A percentile compares a stretch with the other conserved stretches of the same genome.
Evolutionary conservation across 2,797 vertebrate genomes (phyloP).

Genomic region (Anableps anableps): DNA sequence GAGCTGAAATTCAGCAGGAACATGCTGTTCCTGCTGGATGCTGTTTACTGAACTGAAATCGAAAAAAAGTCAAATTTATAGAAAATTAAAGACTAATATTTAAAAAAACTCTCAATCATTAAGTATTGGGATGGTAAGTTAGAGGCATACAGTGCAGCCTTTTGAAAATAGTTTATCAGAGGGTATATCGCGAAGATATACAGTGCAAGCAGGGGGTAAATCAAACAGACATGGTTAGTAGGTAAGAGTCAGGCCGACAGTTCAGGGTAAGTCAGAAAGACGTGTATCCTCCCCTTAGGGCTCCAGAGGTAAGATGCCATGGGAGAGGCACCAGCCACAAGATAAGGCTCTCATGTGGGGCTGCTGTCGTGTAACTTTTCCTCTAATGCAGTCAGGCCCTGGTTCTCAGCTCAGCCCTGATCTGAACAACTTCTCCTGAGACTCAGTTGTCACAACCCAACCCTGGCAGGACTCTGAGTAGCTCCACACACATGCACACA

Average conservation of each 20-base stretch:
- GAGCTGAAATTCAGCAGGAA: neutral
- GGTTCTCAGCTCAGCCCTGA: constrained; percentile 79
- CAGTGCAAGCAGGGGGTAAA: constrained; percentile 33
- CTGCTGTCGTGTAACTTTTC: constrained; percentile 77
- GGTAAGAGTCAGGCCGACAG: constrained; percentile 56
- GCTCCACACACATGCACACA: constrained; percentile 32
- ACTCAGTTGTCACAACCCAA: constrained; percentile 75
- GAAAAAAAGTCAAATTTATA: neutral
- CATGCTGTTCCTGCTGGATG: too few species aligned
- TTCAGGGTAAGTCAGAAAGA: constrained; percentile 53
- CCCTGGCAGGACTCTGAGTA: constrained; percentile 59
- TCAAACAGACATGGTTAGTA: constrained; percentile 37
- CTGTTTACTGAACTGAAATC: neutral
- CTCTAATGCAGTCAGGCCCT: constrained; percentile 78
- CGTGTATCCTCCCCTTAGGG: constrained; percentile 61
- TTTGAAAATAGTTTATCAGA: constrained; percentile 9
- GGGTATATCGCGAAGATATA: constrained; percentile 29
- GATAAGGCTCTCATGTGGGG: constrained; percentile 80
- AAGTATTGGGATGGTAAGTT: constrained; percentile 6
- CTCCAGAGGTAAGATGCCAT: constrained; percentile 58
- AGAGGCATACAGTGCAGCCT: constrained; percentile 1
- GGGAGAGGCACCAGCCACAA: constrained; percentile 74
- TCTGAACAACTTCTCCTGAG: constrained; percentile 81
- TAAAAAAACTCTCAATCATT: neutral
- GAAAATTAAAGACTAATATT: neutral